Base-by-base conservation (phyloP, 2,888 invertebrate species). In the Calliopum simillimum region DNA sequence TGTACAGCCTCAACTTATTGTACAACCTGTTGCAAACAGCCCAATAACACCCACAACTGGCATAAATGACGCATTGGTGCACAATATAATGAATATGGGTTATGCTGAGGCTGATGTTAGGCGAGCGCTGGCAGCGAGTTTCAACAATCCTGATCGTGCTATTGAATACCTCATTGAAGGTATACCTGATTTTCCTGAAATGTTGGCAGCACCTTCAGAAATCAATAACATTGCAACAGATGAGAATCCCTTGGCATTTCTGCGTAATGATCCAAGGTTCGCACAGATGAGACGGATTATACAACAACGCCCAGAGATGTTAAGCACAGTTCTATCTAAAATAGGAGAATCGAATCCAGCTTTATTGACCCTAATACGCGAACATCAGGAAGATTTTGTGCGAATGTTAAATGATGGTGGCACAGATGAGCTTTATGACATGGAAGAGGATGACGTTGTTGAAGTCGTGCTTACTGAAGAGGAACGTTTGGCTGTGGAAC, bases 71-170 rank as follows among this genome's bases (percentile, higher is more conserved):
- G 69, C 75, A 23, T 73, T 78, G 21, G 78, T 83, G 3, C 74
- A 47, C 1, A 75, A 79, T 19, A 77, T 82, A 0, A 75, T 82
- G 74, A 70, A 64, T 81, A 98, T 99, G 98, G 99, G 99, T 16
- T 99, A 96, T 84, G 93, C 91, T 73, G 89, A 92, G 78, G 88
- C 84, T 41, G 88, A 92, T 85, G 97, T 97, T 8, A 94, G 96
- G 82, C 91, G 93, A 80, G 99, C 99, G 1, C 87, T 99, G 67
- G 89, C 95, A 74, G 98, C 98, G 16, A 97, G 97, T 81, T 99
- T 94, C 84, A 98, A 97, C 87, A 98, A 99, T 87, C 95, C 98
- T 16, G 98, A 99, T 86, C 89, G 98, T 85, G 99, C 99, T 72
- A 98, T 99, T 43, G 98, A 99, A 87, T 99, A 99, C 88, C 90